These are phyloP conservation scores for Chrysolina americana DNA, from an alignment of 2,888 invertebrate species.

Conservation along the genomic window DNA sequence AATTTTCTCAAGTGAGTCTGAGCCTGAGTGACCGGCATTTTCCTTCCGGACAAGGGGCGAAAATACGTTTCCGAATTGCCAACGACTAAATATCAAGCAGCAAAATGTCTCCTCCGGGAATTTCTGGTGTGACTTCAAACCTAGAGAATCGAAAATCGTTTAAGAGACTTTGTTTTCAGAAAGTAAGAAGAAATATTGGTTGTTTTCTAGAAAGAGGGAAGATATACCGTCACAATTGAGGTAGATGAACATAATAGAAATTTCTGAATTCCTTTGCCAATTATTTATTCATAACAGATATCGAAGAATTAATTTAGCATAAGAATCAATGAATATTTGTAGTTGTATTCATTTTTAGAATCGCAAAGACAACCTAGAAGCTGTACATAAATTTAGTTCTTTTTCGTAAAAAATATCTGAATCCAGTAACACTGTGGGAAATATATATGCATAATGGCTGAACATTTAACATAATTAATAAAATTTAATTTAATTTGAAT, in stretches of 20 bases:
- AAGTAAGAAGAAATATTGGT: neutral
- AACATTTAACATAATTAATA: slow-evolving; percentile 29
- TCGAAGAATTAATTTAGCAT: too few species aligned
- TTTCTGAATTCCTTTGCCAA: too few species aligned
- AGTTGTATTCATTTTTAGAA: too few species aligned
- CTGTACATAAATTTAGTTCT: too few species aligned
- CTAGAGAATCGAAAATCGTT: slow-evolving; percentile 48
- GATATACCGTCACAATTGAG: too few species aligned
- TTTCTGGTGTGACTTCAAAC: slow-evolving; percentile 56
- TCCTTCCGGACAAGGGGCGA: slow-evolving; percentile 48
- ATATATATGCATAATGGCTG: slow-evolving; percentile 11
- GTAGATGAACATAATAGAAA: too few species aligned
- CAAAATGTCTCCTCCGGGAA: slow-evolving; percentile 58
- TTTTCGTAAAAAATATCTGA: neutral
- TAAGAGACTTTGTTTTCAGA: slow-evolving; percentile 20
- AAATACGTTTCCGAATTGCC: slow-evolving; percentile 50
- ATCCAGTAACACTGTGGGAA: slow-evolving; percentile 5
- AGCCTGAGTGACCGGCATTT: slow-evolving; percentile 50
- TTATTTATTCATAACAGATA: too few species aligned
- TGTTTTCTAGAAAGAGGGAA: too few species aligned
- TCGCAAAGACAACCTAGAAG: too few species aligned
- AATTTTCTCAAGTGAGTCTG: slow-evolving; percentile 32
- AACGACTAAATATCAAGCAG: slow-evolving; percentile 58
- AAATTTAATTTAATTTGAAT: slow-evolving; percentile 44
- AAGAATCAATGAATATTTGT: too few species aligned